phyloP scores from a whole-genome alignment of 1,140 invertebrate species.

The Drosophila santomea region DNA sequence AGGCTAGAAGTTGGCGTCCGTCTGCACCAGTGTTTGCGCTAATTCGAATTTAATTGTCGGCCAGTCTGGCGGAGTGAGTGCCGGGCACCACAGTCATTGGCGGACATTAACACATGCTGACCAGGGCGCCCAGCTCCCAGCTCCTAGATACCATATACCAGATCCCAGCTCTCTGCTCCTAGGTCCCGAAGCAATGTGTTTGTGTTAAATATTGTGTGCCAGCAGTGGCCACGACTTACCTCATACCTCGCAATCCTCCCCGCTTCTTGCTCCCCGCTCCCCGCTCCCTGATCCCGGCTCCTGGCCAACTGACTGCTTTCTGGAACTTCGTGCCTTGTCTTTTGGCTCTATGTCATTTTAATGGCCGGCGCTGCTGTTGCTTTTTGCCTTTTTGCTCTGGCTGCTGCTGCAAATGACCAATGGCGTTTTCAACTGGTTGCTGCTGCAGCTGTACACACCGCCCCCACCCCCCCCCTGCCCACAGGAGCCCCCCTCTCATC shows the following conservation, averaged over 20 bases:
- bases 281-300: neutral
- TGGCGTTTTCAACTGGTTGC: conserved; percentile 77
- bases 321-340: conserved; percentile 50
- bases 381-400: conserved; percentile 24
- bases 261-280: neutral
- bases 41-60: conserved; percentile 76
- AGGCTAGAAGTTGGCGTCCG: conserved; percentile 20
- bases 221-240: conserved; percentile 42
- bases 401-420: conserved; percentile 69
- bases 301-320: conserved; percentile 31
- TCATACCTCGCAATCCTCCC: conserved; percentile 10
- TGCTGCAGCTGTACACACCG: conserved; percentile 64
- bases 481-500: neutral
- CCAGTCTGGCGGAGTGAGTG: neutral
- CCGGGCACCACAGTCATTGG: conserved; percentile 20
- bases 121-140: conserved; percentile 10
- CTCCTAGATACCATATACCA: too few species aligned
- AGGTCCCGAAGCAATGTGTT: conserved; percentile 60
- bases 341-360: conserved; percentile 78
- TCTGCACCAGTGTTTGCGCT: conserved; percentile 50
- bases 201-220: conserved; percentile 69
- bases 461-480: neutral
- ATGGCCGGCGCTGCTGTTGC: conserved; percentile 72
- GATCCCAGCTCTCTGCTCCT: too few species aligned
- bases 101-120: conserved; percentile 68